These are phyloP conservation scores for Ricordea florida DNA, from an alignment of 92 coral and sea anemone species.

Conservation along the genomic window DNA sequence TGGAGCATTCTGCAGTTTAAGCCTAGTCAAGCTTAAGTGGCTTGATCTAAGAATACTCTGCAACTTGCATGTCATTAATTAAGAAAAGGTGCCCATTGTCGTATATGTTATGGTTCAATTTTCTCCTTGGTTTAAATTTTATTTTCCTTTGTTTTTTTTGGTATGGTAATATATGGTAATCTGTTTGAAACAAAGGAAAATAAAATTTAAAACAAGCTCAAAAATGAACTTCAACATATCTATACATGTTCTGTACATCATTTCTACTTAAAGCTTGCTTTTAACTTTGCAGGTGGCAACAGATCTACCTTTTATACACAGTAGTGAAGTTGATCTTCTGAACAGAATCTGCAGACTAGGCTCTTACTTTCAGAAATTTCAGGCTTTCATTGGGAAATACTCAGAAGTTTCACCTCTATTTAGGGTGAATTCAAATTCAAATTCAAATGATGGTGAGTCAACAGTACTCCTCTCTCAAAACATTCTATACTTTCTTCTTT, in stretches of 20 bases:
- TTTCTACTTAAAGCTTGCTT: not conserved
- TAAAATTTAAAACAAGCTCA: not conserved
- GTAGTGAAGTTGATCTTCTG: conserved; percentile 83
- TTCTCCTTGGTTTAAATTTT: too few relatives aligned
- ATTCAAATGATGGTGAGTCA: conserved; percentile 6
- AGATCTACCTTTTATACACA: conserved; percentile 91
- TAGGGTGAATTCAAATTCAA: conserved; percentile 5
- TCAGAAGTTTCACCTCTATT: conserved; percentile 65
- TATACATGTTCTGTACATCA: not conserved
- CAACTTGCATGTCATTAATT: too few relatives aligned
- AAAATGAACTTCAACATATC: not conserved
- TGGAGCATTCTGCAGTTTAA: too few relatives aligned
- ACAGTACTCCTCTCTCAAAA: not conserved
- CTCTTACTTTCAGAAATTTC: conserved; percentile 79
- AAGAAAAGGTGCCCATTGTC: too few relatives aligned
- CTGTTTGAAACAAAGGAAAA: too few relatives aligned
- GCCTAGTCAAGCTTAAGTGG: too few relatives aligned
- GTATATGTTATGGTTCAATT: too few relatives aligned
- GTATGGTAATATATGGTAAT: too few relatives aligned
- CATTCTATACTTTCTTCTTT: not conserved
- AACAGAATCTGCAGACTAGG: conserved; percentile 93
- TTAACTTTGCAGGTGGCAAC: conserved; percentile 79
- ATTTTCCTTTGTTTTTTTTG: too few relatives aligned
- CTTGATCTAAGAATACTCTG: too few relatives aligned
- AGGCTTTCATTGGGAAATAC: conserved; percentile 66